Percentiles rank a stretch among this genome's conserved stretches.
These are phyloP conservation scores for Cercopithecus hamlyni DNA, from an alignment of 2,797 vertebrate species.

Conservation along the genomic window DNA sequence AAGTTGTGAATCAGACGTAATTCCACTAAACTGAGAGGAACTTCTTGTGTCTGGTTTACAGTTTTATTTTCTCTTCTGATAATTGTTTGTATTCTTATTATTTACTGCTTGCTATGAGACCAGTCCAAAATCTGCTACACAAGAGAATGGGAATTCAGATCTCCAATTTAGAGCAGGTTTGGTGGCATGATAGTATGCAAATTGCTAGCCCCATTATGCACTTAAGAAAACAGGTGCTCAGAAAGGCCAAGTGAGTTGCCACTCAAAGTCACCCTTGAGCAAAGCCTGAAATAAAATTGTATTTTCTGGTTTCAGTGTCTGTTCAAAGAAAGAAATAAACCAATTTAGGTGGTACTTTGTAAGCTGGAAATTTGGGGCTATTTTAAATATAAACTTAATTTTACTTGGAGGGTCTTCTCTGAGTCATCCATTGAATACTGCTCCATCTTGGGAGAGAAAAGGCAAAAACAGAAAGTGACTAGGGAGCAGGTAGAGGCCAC, in stretches of 20 bases:
- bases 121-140: slow-evolving; percentile 12
- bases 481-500: not conserved
- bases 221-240: not conserved
- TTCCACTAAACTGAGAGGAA: not conserved
- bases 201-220: not conserved
- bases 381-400: slow-evolving; percentile 48
- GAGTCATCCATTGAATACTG: slow-evolving; percentile 34
- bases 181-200: not conserved
- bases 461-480: not conserved
- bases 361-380: slow-evolving; percentile 18
- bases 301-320: not conserved
- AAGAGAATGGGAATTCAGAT: not conserved
- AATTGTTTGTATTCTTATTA: slow-evolving; percentile 45
- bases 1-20: not conserved
- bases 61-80: not conserved
- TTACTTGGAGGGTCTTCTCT: slow-evolving; percentile 56
- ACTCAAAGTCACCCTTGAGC: not conserved
- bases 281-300: not conserved
- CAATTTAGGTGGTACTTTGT: not conserved
- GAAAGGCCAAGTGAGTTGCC: not conserved
- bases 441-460: slow-evolving; percentile 29
- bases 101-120: not conserved
- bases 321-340: not conserved
- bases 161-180: not conserved
- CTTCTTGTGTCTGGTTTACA: not conserved